These are phyloP conservation scores for Entomobrya multifasciata DNA, from an alignment of 2,888 invertebrate species.

Conservation along the genomic window DNA sequence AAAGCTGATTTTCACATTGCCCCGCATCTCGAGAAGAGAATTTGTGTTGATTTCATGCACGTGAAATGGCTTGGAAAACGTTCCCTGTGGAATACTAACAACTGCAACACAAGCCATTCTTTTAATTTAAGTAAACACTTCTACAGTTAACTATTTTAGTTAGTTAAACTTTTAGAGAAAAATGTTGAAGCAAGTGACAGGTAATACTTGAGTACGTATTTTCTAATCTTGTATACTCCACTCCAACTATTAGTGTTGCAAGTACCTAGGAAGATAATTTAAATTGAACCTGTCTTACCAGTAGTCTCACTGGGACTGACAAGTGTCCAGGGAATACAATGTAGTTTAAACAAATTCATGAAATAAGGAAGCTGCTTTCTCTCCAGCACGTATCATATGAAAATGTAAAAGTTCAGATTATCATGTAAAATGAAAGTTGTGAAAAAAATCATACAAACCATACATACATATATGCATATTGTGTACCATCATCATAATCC, in stretches of 20 bases:
- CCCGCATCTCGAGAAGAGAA: conserved; percentile 45
- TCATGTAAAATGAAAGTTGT: background rate
- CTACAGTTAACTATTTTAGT: no score
- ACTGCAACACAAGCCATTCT: conserved; percentile 70
- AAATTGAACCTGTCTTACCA: conserved; percentile 35
- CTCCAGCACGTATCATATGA: background rate
- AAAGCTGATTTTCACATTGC: conserved; percentile 69
- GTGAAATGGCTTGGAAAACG: conserved; percentile 62
- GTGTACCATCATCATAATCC: conserved; percentile 52
- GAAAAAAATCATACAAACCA: conserved; percentile 52
- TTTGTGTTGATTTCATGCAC: conserved; percentile 35
- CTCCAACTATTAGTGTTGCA: no score
- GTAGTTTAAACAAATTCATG: conserved; percentile 16
- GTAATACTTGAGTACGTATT: no score
- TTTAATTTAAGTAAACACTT: background rate
- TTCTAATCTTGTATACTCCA: no score
- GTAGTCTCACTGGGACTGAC: conserved; percentile 56
- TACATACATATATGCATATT: no score
- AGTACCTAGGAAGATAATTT: background rate
- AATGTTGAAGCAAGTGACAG: no score
- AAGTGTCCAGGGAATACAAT: conserved; percentile 59
- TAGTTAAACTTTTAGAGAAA: no score
- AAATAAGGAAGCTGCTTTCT: background rate
- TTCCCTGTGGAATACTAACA: conserved; percentile 76
- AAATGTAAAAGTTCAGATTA: conserved; percentile 14